Evolutionary conservation across 2,113 vertebrate genomes (phyloP).

Genomic region (Cavia aperea): DNA sequence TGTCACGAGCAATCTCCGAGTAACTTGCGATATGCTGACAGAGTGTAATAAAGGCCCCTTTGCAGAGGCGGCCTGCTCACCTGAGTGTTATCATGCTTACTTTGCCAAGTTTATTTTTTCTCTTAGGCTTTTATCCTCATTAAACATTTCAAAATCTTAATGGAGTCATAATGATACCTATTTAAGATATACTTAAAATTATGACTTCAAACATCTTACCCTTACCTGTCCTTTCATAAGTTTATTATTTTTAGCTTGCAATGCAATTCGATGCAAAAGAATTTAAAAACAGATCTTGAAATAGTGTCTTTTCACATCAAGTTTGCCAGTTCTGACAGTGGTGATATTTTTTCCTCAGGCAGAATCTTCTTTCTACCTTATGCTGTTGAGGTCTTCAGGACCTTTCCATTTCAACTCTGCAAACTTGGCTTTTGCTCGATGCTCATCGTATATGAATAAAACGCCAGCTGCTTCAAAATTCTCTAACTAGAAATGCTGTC

Average conservation of each 20-base stretch:
- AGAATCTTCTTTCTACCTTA: background rate
- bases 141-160: slow-evolving; percentile 28
- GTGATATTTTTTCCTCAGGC: background rate
- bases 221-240: background rate
- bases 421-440: background rate
- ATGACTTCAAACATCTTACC: background rate
- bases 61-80: background rate
- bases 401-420: background rate
- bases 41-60: background rate
- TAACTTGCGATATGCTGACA: background rate
- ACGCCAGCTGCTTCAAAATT: background rate
- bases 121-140: background rate
- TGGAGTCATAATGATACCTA: background rate
- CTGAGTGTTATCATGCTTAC: background rate
- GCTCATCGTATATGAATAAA: background rate
- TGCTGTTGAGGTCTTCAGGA: background rate
- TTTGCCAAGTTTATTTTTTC: slow-evolving; percentile 28
- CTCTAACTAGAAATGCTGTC: background rate
- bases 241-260: slow-evolving; percentile 37
- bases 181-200: slow-evolving; percentile 27
- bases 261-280: background rate
- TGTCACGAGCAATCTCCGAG: background rate
- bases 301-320: slow-evolving; percentile 16
- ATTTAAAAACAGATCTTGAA: slow-evolving; percentile 5
- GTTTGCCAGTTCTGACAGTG: background rate